Percentiles rank a stretch among this genome's conserved stretches.
phyloP scores from a whole-genome alignment of 2,113 vertebrate genomes.

The Corapipo altera region DNA sequence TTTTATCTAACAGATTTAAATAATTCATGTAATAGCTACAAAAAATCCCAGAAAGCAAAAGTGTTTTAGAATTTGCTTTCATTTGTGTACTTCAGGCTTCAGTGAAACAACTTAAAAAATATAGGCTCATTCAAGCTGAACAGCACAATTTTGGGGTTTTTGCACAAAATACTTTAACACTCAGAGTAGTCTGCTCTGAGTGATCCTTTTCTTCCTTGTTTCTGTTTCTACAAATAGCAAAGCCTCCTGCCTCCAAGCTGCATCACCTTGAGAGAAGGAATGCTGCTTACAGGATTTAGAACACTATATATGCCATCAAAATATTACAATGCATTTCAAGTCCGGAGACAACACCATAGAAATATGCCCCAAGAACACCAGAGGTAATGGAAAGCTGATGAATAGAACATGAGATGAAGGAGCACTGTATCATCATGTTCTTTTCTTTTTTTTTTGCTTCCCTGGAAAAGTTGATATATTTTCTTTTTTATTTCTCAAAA shows the following conservation, averaged over 20 bases:
- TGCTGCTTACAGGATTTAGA: neutral
- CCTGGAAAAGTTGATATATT: neutral
- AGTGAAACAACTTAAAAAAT: slow-evolving; percentile 18
- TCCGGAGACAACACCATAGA: neutral
- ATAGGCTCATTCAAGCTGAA: slow-evolving; percentile 29
- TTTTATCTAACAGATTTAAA: slow-evolving; percentile 54
- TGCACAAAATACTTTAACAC: neutral
- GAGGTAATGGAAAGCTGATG: slow-evolving; percentile 44
- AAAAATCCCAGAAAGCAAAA: slow-evolving; percentile 23
- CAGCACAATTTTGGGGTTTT: neutral
- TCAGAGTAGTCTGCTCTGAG: neutral
- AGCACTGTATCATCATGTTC: neutral
- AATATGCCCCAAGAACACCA: slow-evolving; percentile 31
- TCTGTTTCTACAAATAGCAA: slow-evolving; percentile 24
- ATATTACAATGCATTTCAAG: slow-evolving; percentile 41
- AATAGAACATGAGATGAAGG: slow-evolving; percentile 40
- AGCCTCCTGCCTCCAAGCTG: neutral
- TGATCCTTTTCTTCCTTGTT: neutral
- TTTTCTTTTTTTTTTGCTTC: neutral
- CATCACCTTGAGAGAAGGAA: neutral
- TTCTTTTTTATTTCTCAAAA: neutral
- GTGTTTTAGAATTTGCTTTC: slow-evolving; percentile 47
- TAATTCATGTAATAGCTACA: slow-evolving; percentile 53
- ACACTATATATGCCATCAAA: neutral
- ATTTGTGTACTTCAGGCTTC: slow-evolving; percentile 40